Base-by-base conservation (phyloP, 2,888 invertebrate genomes). In the Lochmaea crataegi region DNA sequence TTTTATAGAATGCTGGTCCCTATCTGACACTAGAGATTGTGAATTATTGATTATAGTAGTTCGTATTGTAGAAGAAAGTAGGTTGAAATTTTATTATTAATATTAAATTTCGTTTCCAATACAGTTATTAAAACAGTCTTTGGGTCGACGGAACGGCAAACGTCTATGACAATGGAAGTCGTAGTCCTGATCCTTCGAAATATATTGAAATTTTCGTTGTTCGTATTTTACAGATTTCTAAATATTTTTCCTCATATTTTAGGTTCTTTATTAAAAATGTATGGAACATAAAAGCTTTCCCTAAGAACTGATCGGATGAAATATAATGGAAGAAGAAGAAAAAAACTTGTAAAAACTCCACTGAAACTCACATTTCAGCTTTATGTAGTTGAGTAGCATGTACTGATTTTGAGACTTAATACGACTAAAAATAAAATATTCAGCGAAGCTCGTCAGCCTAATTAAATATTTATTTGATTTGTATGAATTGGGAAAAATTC, bases 271-370 rank as follows among this genome's bases (percentile, higher is more conserved):
- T 76, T 72, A 76, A 76, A 76, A 72, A 76, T 76, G 72, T 66
- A 76, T 76, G 68, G 53, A 57, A 70, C 63, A 68, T 76, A 74
- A 76, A 76, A 76, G 76, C 74, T 72, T 74, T 72, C 2, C 61
- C 42, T 69, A 72, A 64, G 71, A 38, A 38, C 32, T 38, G 64
- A 72, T 72, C 72, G 69, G 71, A 74, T 74, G 70, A 71, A 73
- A 68, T 58, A 56, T 65, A 65, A 72, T 60, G 68, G 65, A 61
- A 38, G 32, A 38, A 38, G 32, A 38, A 9, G 68, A 51, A 56
- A 38, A 38, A 65, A 56, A 63, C 68, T 69, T 68, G 45, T 71
- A 68, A 74, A 69, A 65, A 65, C 53, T 53, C 68, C 60, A 51
- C 60, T 68, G 32, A 38, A 38, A 38, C 60, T 60, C 60, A 32